Evolutionary conservation across 2,113 vertebrate genomes (phyloP).

Genomic region (Carassius carassius): DNA sequence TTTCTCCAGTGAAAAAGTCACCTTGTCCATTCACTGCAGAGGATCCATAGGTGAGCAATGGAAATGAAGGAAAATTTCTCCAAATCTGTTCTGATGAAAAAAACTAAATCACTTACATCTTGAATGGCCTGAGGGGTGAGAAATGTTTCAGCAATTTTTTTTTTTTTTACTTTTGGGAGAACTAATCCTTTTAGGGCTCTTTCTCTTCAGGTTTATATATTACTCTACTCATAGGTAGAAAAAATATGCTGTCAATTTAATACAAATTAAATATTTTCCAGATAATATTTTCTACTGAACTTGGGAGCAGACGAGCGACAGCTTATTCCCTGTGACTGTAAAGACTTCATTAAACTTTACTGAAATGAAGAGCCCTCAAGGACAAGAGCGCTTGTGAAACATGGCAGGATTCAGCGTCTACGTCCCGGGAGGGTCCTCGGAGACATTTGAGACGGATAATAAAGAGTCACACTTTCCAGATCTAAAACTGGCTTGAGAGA

Average conservation of each 20-base stretch:
- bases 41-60: neutral
- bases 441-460: constrained; percentile 15
- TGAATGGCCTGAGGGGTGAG: neutral
- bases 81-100: too few relatives aligned
- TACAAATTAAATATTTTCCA: constrained; percentile 12
- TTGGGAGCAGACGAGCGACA: neutral
- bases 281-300: neutral
- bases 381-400: constrained; percentile 27
- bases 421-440: neutral
- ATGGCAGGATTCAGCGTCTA: neutral
- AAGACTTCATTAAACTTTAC: constrained; percentile 21
- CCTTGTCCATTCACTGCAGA: neutral
- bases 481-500: neutral
- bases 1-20: too few relatives aligned
- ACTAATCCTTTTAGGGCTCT: neutral
- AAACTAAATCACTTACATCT: neutral
- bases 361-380: constrained; percentile 32
- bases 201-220: neutral
- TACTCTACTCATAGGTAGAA: neutral
- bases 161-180: neutral
- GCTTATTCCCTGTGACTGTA: constrained; percentile 13
- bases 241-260: neutral
- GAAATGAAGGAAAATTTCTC: too few relatives aligned
- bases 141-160: neutral
- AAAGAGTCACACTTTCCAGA: constrained; percentile 4